Base-by-base conservation (phyloP, 37 sponge, comb jelly and placozoan species). In the Cladorhizidae sp. region DNA sequence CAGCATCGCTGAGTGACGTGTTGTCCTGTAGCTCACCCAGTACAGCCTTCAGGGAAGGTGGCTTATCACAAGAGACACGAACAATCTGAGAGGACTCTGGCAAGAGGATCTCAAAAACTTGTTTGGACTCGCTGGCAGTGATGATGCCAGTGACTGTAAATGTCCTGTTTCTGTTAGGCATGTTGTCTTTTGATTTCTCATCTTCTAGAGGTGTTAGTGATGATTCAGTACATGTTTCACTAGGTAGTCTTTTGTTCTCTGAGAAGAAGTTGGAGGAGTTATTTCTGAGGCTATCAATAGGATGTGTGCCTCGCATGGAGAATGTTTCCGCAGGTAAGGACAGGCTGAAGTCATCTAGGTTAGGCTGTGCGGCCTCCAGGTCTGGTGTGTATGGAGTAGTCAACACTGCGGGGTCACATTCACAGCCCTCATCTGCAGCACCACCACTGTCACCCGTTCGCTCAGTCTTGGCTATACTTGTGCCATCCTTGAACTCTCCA, bases 21-120 rank as follows among this genome's bases (percentile, higher is more conserved):
- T 84, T 85, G 18, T 70, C 79, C 35, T 85, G 67, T 49, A 88
- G 54, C 62, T 82, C 78, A 65, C 83, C 82, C 41, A 88, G 51
- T 17, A 82, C 52, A 0, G 70, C 73, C 36, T 77, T 73, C 12
- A 83, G 55, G 25, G 57, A 8, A 11, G 67, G 57, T 22, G 88
- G 88, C 35, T 78, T 82, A 3, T 78, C 79, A 63, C 83, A 83
- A 39, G 79, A 40, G 9, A 88, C 64, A 33, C 78, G 73, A 14
- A 88, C 67, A 31, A 40, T 70, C 61, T 64, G 64, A 5, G 40
- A 45, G n/a, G 41, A 39, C 21, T 36, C 63, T 15, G 62, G 79
- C 22, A 71, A 45, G 0, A 38, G 39, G 0, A 78, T 65, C 25
- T 72, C 54, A 43, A 72, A 73, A 0, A 64, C 22, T 26, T 74